Evolutionary conservation across 2,113 vertebrate genomes (phyloP), one percentile per base, ranked within the genome.

Genomic region (Psittacara wagleri): DNA sequence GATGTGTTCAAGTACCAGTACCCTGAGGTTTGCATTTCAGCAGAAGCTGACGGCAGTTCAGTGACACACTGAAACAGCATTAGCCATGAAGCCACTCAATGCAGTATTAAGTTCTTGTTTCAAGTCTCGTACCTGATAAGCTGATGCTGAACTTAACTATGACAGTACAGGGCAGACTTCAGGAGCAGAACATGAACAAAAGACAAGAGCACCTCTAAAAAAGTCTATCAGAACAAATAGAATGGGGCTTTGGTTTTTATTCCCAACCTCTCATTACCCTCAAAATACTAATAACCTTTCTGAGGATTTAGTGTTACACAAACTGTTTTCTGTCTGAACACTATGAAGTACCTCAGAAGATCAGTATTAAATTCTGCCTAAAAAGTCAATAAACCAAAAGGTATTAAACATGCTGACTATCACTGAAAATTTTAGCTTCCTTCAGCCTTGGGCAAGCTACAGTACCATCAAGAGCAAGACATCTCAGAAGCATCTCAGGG

Each of bases 21-120:
- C 18, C 79, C 46, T 28, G 48, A 86, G 78, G 67, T 91, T 93
- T 95, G 91, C 54, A 73, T 86, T 95, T 95, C 90, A 91, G 97
- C 95, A 96, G 77, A 86, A 93, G 82, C 55, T 35, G 37, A 94
- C 72, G 91, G 95, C 96, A 96, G 75, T 51, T 46, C 51, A 43
- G 20, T 79, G 91, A 96, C 86, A 78, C 69, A 46, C 51, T 11
- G 24, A 95, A 97, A 86, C 86, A 96, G 94, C 88, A 81, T 46
- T 82, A 52, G 88, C 78, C 55, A 20, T 39, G 76, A 94, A 66
- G 88, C 81, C 96, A 69, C 41, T 5, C 66, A 94, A 81, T 39
- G 77, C 86, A 79, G 77, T 54, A 92, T 90, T 76, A 93, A 86
- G 59, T 48, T 92, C 86, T 88, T 92, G 75, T 86, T 95, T 90